These are phyloP conservation scores for Morpho deidamia DNA, from an alignment of 2,888 invertebrate species.

Conservation along the genomic window DNA sequence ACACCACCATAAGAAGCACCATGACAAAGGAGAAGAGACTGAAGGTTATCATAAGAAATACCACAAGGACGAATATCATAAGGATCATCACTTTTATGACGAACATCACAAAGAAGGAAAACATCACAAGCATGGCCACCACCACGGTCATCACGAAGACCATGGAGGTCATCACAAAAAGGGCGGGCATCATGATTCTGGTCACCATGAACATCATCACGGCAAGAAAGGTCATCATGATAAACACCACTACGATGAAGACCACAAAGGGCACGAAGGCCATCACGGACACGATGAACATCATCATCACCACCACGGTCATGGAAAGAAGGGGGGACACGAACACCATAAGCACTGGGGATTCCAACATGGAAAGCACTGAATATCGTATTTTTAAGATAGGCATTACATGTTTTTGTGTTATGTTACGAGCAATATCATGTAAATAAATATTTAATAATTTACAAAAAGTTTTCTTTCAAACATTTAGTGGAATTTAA, in stretches of 20 bases:
- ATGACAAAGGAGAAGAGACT: constrained; percentile 90
- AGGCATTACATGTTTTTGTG: constrained; percentile 45
- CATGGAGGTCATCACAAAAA: constrained; percentile 89
- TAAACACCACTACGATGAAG: constrained; percentile 88
- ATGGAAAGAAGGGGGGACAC: constrained; percentile 88
- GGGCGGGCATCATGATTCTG: constrained; percentile 87
- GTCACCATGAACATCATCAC: constrained; percentile 86
- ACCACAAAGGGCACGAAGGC: constrained; percentile 88
- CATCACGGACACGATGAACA: constrained; percentile 87
- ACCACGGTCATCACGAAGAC: constrained; percentile 84
- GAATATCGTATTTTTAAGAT: constrained; percentile 43
- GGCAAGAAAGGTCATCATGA: constrained; percentile 89
- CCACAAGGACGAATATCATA: constrained; percentile 92
- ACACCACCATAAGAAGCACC: constrained; percentile 89
- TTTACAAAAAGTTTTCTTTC: not conserved
- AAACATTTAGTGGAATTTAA: not conserved
- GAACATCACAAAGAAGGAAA: constrained; percentile 91
- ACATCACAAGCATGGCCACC: constrained; percentile 88
- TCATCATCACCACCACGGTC: constrained; percentile 84
- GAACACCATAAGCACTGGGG: constrained; percentile 87
- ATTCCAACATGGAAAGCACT: constrained; percentile 79
- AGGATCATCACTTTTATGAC: constrained; percentile 93
- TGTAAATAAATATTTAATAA: constrained; percentile 56
- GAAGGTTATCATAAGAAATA: constrained; percentile 91
- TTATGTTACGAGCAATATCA: constrained; percentile 38